phyloP scores from a whole-genome alignment of 2,888 invertebrate genomes.

The Zonitis immaculata region DNA sequence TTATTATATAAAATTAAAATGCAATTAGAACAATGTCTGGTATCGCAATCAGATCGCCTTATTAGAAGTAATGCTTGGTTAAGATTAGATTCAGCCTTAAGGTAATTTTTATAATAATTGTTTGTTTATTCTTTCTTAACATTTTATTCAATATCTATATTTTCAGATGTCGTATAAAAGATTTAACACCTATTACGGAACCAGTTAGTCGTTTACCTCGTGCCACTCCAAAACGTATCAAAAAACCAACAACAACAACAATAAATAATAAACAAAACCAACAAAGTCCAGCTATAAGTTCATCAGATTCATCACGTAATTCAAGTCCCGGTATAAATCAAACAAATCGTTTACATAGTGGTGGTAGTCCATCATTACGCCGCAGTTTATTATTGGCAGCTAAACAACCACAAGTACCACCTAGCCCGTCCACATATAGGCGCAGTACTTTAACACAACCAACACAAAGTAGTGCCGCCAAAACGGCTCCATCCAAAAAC shows the following conservation, averaged over 20 bases:
- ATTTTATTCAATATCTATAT: too few species aligned
- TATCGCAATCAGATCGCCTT: constrained; percentile 63
- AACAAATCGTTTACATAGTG: constrained; percentile 28
- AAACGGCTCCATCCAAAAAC: constrained; percentile 46
- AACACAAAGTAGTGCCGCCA: constrained; percentile 57
- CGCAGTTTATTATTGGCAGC: constrained; percentile 53
- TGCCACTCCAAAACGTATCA: constrained; percentile 32
- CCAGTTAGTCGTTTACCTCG: constrained; percentile 40
- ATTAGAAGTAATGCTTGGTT: constrained; percentile 62
- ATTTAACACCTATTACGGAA: constrained; percentile 51
- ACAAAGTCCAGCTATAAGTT: constrained; percentile 45
- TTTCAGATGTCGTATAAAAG: constrained; percentile 59
- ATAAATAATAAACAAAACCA: constrained; percentile 37
- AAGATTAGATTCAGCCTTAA: constrained; percentile 53
- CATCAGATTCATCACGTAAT: constrained; percentile 62
- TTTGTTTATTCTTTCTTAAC: too few species aligned
- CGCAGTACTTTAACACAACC: constrained; percentile 53
- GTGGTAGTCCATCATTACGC: constrained; percentile 49
- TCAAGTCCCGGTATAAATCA: constrained; percentile 57
- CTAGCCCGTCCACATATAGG: constrained; percentile 51
- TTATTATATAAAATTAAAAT: constrained; percentile 59
- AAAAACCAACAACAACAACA: constrained; percentile 42
- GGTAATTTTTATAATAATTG: constrained; percentile 22
- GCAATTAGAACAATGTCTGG: constrained; percentile 67
- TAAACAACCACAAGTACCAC: constrained; percentile 50